Conservation (phyloP, 2,797 vertebrate species). For the Lemur catta region DNA sequence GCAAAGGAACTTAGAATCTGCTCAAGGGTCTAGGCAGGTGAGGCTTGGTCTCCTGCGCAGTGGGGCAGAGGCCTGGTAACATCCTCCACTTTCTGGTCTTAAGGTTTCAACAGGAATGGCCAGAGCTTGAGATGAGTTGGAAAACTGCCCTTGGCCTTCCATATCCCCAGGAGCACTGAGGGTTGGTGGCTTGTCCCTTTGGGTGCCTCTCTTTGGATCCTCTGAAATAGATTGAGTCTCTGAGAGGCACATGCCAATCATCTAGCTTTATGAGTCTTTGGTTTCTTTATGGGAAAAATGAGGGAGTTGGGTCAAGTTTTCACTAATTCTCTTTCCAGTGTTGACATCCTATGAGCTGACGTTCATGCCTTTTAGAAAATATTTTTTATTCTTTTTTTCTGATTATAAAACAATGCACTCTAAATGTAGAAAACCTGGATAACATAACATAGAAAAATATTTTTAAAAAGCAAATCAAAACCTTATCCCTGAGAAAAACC, state of each 20-base stretch:
- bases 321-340: not conserved
- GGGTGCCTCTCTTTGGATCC: not conserved
- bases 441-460: not conserved
- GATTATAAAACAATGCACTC: not conserved
- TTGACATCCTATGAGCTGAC: not conserved
- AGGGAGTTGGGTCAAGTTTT: not conserved
- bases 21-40: not conserved
- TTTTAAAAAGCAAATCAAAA: not conserved
- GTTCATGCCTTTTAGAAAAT: not conserved
- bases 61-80: not conserved
- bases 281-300: not conserved
- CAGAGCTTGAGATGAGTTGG: not conserved
- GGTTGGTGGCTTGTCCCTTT: not conserved
- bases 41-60: not conserved
- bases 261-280: not conserved
- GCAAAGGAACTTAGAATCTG: not conserved
- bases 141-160: not conserved
- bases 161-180: not conserved
- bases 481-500: not conserved
- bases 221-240: not conserved
- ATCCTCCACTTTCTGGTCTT: not conserved
- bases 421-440: not conserved
- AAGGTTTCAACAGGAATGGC: not conserved
- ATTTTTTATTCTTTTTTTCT: not conserved
- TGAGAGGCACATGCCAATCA: not conserved